Evolutionary conservation across 2,797 vertebrate species (phyloP).

Genomic region (Galago senegalensis): DNA sequence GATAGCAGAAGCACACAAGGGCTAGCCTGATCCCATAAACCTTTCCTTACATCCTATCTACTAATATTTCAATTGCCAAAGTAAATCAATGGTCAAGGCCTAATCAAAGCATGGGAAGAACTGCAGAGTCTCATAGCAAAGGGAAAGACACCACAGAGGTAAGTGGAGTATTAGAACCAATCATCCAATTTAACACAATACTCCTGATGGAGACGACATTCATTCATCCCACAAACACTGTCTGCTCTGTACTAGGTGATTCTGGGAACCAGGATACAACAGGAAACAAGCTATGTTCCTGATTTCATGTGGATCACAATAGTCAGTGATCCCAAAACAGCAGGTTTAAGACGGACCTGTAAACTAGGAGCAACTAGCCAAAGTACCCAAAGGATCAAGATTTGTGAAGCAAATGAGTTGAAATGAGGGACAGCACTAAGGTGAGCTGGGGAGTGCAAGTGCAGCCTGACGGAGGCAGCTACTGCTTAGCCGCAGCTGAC

Average conservation of each 20-base stretch:
- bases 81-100: not conserved
- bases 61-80: not conserved
- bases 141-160: not conserved
- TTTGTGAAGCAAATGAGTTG: conserved; percentile 6
- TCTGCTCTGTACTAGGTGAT: not conserved
- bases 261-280: not conserved
- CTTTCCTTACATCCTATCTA: not conserved
- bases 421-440: not conserved
- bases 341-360: not conserved
- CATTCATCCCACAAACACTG: not conserved
- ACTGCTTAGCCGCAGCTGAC: not conserved
- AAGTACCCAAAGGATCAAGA: not conserved
- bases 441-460: not conserved
- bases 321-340: not conserved
- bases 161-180: not conserved
- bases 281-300: not conserved
- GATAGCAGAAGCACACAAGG: not conserved
- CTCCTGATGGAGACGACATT: not conserved
- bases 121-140: not conserved
- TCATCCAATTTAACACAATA: not conserved
- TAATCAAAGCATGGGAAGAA: not conserved
- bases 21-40: not conserved
- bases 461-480: not conserved
- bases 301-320: not conserved
- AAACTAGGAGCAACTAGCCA: not conserved